Evolutionary conservation across 2,797 vertebrate species (phyloP), one percentile per base, ranked within the genome.

Genomic region (Phoebastria nigripes): DNA sequence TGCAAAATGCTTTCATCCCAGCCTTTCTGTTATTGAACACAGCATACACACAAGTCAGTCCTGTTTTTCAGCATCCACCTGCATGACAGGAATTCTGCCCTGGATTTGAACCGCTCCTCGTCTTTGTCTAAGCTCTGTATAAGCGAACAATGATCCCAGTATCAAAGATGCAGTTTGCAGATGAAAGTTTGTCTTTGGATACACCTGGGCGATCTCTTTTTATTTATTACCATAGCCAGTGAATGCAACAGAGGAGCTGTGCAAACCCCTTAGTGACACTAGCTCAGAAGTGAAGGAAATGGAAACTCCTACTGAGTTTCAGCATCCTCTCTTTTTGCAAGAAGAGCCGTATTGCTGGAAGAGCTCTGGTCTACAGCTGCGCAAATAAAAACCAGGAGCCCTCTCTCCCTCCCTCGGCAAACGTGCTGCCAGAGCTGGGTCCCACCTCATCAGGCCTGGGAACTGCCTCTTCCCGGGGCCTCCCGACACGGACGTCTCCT

Each of bases 61-160:
- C 62, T 94, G 94, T 82, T 95, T 91, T 92, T 71, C 93, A 93
- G 85, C 82, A 93, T 63, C 77, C 92, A 94, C 88, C 46, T 80
- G 82, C 85, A 79, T 19, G 44, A 72, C 66, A 92, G 93, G 93
- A 97, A 95, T 96, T 96, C 42, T 95, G 79, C 79, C 90, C 92
- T 95, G 84, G 35, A 65, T 93, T 93, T 95, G 93, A 92, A 94
- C 87, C 0, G 0, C 51, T 89, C 82, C 76, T 83, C 71, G 37
- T 86, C 78, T 92, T 95, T 93, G 59, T 74, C 82, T 83, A 62
- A 4, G 0, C 71, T 89, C 85, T 87, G 22, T 69, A 22, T 9
- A 88, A 91, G 54, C 76, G 84, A 93, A 83, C 81, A 93, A 95
- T 54, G 72, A 94, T 58, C 49, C 47, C n/a, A 80, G 33, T 76